Base-by-base conservation (phyloP, 2,797 vertebrate genomes). In the Neomorphus geoffroyi region DNA sequence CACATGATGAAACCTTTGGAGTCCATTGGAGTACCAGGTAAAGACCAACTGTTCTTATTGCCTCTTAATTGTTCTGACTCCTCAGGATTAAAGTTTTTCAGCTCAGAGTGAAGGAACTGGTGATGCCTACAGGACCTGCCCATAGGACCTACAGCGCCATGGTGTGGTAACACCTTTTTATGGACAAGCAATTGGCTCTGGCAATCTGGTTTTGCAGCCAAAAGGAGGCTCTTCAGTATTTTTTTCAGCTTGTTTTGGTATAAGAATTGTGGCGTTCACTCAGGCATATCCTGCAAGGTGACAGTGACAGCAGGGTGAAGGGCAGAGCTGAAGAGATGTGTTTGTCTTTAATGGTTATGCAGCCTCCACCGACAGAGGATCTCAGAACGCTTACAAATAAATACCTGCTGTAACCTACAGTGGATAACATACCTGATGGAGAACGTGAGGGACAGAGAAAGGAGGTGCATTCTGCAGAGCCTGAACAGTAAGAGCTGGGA, bases 21-120 rank as follows among this genome's bases (percentile, higher is more conserved):
- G 67, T 7, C 9, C 24, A 43, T 23, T 14, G 70, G 54, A 58
- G 53, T n/a, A 54, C 8, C 10, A 33, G 24, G 50, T 51, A 57
- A 54, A 78, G 30, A 43, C 17, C 22, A 37, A 8, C 5, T 5
- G 53, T 62, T 77, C 26, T 50, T 32, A 30, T 54, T 64, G 53
- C 71, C 37, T 41, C 16, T 30, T 27, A 12, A 11, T 65, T 69
- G 41, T 80, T 53, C 18, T 3, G 1, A n/a, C 13, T 57, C 8
- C 13, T 19, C 27, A 13, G 45, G 11, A 1, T 13, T 27, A 56
- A 10, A 3, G 14, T 15, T 27, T 72, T 72, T 6, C 17, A 10
- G 33, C 26, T 30, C 9, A 1, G 39, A 32, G 39, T 0, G 4
- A 15, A 14, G 41, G 18, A 27, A 11, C 5, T 2, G 43, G 39